Conservation (phyloP, 2,888 invertebrate genomes). For the Fragum fragum region DNA sequence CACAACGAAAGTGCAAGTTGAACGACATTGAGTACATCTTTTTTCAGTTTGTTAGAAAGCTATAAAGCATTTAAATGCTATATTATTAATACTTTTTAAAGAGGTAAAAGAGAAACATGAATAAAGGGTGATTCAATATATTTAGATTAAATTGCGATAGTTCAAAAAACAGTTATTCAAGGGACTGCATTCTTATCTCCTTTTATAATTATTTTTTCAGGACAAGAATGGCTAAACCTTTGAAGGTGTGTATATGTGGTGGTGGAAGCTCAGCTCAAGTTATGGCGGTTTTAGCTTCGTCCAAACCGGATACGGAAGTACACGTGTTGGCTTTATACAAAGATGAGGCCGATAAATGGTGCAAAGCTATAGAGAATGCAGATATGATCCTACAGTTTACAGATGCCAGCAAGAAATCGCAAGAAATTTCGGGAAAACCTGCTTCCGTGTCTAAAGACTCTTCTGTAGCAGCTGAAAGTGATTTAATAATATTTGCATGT, state of each 20-base stretch:
- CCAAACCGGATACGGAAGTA: constrained; percentile 72
- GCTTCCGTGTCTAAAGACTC: constrained; percentile 72
- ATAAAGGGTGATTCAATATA: neutral
- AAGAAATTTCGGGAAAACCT: constrained; percentile 69
- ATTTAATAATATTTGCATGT: constrained; percentile 77
- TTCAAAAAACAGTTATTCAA: neutral
- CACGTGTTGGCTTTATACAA: constrained; percentile 74
- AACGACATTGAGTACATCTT: no score
- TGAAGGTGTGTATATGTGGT: constrained; percentile 76
- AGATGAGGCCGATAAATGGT: constrained; percentile 78
- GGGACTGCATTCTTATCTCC: neutral
- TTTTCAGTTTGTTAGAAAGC: no score
- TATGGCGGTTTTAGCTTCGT: constrained; percentile 75
- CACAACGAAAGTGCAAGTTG: no score
- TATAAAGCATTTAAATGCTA: no score
- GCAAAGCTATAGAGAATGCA: constrained; percentile 60
- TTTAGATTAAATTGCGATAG: neutral
- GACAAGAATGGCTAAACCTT: constrained; percentile 51
- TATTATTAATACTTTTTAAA: no score
- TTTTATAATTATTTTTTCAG: constrained; percentile 39
- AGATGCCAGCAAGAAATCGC: constrained; percentile 50
- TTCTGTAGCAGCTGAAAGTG: constrained; percentile 69
- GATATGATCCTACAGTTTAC: constrained; percentile 62
- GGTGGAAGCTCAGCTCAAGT: constrained; percentile 81
- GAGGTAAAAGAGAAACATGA: no score